These are phyloP conservation scores for Heliangelus exortis DNA, from an alignment of 2,797 vertebrate genomes.

Conservation along the genomic window DNA sequence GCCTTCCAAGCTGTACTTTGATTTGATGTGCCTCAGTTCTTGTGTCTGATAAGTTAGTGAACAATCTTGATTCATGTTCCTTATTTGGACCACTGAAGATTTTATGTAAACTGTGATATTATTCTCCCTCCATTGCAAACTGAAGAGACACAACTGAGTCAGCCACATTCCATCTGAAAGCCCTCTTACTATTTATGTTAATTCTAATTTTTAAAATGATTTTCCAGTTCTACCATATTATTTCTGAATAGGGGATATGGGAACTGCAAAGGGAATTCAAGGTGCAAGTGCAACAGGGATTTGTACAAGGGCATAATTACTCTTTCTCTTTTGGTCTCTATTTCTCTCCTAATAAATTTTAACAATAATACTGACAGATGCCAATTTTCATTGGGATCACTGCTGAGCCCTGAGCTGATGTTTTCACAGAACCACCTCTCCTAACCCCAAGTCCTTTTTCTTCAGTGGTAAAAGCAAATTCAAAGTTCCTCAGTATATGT, in stretches of 20 bases:
- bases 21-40: neutral
- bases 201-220: neutral
- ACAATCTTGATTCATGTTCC: neutral
- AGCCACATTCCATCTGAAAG: neutral
- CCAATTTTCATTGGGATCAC: neutral
- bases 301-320: neutral
- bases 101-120: neutral
- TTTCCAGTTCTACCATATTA: neutral
- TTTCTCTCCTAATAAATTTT: neutral
- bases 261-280: neutral
- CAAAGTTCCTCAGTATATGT: neutral
- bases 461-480: neutral
- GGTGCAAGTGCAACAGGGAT: neutral
- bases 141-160: neutral
- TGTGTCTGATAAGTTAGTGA: accelerated
- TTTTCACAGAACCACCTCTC: neutral
- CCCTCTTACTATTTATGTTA: neutral
- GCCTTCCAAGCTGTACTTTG: neutral
- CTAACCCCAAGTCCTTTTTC: neutral
- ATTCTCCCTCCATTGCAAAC: neutral
- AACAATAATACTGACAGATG: neutral
- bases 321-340: neutral
- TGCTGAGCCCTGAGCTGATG: neutral
- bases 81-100: neutral
- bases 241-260: neutral